Conservation (phyloP, 2,113 vertebrate genomes). For the Greenwoodochromis staneri region DNA sequence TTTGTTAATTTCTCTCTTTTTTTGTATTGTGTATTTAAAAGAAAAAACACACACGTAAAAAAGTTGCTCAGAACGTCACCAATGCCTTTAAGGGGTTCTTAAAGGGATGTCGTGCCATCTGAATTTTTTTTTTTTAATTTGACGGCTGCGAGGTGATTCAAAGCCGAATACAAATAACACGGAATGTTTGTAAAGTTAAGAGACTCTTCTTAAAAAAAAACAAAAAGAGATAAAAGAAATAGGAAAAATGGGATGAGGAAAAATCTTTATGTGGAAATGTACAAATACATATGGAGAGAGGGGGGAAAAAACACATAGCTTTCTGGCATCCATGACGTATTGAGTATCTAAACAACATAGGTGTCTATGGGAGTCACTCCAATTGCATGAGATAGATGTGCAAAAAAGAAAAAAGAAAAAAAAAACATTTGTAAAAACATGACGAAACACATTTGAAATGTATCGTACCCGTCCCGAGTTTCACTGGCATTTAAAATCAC, state of each 20-base stretch:
- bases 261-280: conserved; percentile 42
- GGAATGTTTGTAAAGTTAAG: conserved; percentile 64
- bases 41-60: conserved; percentile 3
- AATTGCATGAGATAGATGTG: conserved; percentile 71
- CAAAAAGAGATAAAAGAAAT: not conserved
- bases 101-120: conserved; percentile 61
- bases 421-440: conserved; percentile 61
- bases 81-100: conserved; percentile 71
- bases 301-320: not conserved
- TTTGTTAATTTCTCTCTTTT: conserved; percentile 3
- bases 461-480: conserved; percentile 54
- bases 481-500: conserved; percentile 52
- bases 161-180: conserved; percentile 13
- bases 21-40: conserved; percentile 34
- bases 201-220: not conserved
- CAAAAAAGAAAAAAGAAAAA: not conserved
- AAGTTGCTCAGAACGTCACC: conserved; percentile 58
- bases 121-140: conserved; percentile 33
- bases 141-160: conserved; percentile 31
- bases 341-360: conserved; percentile 51
- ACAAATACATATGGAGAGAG: conserved; percentile 8
- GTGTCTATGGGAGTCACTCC: conserved; percentile 53
- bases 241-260: conserved; percentile 12
- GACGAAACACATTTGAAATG: conserved; percentile 61
- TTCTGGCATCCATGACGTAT: conserved; percentile 42